Base-by-base conservation (phyloP, 1,140 invertebrate genomes). In the Pseudomyrmex cubaensis region DNA sequence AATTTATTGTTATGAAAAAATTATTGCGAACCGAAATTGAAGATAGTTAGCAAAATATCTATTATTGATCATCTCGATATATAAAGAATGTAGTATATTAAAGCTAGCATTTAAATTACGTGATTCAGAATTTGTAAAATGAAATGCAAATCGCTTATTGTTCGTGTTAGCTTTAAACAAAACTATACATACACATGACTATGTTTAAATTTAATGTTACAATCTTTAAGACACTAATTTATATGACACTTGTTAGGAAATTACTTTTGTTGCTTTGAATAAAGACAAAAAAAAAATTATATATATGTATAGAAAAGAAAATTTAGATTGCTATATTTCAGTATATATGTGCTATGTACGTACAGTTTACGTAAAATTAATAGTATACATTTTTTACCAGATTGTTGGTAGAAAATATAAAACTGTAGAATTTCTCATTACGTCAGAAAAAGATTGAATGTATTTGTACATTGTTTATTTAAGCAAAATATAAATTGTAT, bases 291-390 rank as follows among this genome's bases (percentile, higher is more conserved):
- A 35, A 35, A 35, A 35, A 35, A 25, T 25, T 25, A 25, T 35
- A 35, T 25, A 25, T 25, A 78, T 4, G 44, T 54, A 77, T 77
- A 77, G 46, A n/a, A 46, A n/a, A 67, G 77, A n/a, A 85, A 52
- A 72, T 44, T 77, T 69, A 69, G 77, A 85, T 80, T 54, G 52
- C 46, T 35, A 35, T 35, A 35, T 35, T 35, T 35, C 54, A 77
- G 22, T 87, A 46, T 80, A 78, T 77, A 46, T 67, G 35, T 77
- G 17, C 22, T 15, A 59, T 74, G 17, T 78, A 78, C 62, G 48
- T 67, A 50, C 56, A 69, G 62, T 83, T 78, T 85, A 77, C 77
- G 69, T 85, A 57, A n/a, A 46, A 82, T 85, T 69, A 44, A 85
- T 52, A 63, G 44, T 67, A 64, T 56, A 62, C 70, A 66, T 50